phyloP scores from a whole-genome alignment of 1,140 invertebrate genomes.

The Oncopeltus fasciatus region DNA sequence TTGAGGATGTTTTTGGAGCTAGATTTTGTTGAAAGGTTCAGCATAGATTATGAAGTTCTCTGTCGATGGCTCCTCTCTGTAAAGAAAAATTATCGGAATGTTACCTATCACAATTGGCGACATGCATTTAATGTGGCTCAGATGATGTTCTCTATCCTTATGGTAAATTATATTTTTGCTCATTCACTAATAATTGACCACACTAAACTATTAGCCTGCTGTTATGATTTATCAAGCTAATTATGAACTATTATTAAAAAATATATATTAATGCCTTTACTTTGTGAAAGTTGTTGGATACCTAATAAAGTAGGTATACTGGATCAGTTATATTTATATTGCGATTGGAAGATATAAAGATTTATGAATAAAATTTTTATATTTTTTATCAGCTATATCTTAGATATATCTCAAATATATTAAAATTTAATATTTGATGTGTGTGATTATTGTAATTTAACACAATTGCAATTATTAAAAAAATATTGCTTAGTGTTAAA shows the following conservation, averaged over 20 bases:
- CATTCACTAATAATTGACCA: background rate
- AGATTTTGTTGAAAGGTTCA: conserved; percentile 77
- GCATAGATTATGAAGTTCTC: conserved; percentile 76
- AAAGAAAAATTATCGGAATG: conserved; percentile 92
- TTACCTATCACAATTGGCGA: conserved; percentile 94
- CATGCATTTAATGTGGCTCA: conserved; percentile 92
- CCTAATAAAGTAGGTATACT: background rate
- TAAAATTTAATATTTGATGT: too few species aligned
- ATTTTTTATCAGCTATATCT: too few species aligned
- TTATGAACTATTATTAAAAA: too few species aligned
- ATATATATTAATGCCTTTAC: background rate
- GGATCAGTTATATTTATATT: too few species aligned
- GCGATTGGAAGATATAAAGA: too few species aligned
- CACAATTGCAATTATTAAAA: too few species aligned
- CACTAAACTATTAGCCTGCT: background rate
- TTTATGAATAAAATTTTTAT: too few species aligned
- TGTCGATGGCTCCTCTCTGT: conserved; percentile 85
- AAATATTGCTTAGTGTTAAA: too few species aligned
- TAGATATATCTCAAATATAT: too few species aligned
- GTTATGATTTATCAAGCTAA: too few species aligned
- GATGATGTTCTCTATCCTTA: conserved; percentile 90
- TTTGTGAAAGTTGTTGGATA: background rate
- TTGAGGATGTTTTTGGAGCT: conserved; percentile 82
- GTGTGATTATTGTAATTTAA: too few species aligned
- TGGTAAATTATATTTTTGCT: conserved; percentile 39